Evolutionary conservation across 2,888 invertebrate species (phyloP).

Genomic region (Cheiracanthium punctorium): DNA sequence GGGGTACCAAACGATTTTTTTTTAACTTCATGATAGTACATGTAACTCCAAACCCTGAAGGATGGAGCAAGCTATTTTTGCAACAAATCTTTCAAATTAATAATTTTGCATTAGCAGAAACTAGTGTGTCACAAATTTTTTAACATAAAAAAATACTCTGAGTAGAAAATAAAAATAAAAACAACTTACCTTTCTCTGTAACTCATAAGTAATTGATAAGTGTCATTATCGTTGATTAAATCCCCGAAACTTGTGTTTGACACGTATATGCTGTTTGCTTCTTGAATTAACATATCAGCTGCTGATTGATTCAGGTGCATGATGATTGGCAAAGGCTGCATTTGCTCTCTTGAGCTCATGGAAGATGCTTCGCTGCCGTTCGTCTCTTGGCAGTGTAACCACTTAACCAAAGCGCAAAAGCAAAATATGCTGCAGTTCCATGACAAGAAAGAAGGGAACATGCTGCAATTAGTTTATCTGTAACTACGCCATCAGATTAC

Average conservation of each 20-base stretch:
- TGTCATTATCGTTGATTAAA: slow-evolving; percentile 55
- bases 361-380: neutral
- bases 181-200: slow-evolving; percentile 68
- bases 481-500: no score
- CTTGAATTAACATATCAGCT: slow-evolving; percentile 28
- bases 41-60: no score
- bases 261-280: slow-evolving; percentile 56
- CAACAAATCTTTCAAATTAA: no score
- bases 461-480: neutral
- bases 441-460: neutral
- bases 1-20: no score
- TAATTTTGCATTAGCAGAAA: no score
- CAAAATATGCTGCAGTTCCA: neutral
- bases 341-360: slow-evolving; percentile 18
- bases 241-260: slow-evolving; percentile 66
- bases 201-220: slow-evolving; percentile 51
- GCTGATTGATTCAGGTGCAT: slow-evolving; percentile 37
- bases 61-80: no score
- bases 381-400: neutral
- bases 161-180: no score
- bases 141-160: no score
- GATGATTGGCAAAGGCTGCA: slow-evolving; percentile 53
- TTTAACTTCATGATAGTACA: no score
- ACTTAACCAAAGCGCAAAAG: slow-evolving; percentile 10
- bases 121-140: no score